phyloP scores from a whole-genome alignment of 2,113 vertebrate genomes.

The Halichoeres trimaculatus region DNA sequence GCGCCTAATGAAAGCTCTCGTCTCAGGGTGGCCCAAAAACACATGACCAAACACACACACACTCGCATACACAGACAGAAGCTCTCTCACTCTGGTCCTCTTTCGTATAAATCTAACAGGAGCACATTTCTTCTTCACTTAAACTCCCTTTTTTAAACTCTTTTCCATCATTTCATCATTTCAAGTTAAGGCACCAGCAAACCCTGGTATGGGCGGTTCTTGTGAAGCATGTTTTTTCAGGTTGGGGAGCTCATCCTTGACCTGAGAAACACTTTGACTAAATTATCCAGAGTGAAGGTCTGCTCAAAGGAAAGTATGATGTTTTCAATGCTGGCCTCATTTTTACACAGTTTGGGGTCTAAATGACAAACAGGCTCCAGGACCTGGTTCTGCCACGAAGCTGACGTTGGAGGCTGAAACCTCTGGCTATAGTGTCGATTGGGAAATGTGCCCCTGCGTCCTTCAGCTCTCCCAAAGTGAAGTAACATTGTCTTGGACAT shows the following conservation, averaged over 20 bases:
- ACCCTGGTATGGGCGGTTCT: background rate
- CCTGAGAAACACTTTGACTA: background rate
- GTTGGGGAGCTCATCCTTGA: conserved; percentile 6
- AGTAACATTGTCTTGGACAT: too few species aligned
- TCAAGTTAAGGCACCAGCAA: background rate
- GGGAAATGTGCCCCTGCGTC: too few species aligned
- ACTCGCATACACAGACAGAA: conserved; percentile 4
- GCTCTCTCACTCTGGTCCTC: background rate
- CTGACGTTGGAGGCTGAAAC: too few species aligned
- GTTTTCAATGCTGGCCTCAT: background rate
- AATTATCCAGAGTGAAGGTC: background rate
- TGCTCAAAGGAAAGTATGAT: background rate
- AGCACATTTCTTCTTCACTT: background rate
- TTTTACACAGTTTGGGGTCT: background rate
- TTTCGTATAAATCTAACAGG: background rate
- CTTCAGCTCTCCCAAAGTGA: too few species aligned
- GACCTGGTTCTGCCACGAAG: background rate
- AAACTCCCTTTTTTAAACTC: background rate
- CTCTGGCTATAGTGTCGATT: too few species aligned
- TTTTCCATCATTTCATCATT: background rate
- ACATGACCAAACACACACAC: background rate
- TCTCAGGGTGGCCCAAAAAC: conserved; percentile 35
- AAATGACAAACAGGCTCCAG: background rate
- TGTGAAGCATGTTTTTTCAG: background rate
- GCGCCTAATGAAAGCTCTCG: conserved; percentile 55